Base-by-base conservation (phyloP, 2,113 vertebrate genomes). In the Misgurnus mizolepis region DNA sequence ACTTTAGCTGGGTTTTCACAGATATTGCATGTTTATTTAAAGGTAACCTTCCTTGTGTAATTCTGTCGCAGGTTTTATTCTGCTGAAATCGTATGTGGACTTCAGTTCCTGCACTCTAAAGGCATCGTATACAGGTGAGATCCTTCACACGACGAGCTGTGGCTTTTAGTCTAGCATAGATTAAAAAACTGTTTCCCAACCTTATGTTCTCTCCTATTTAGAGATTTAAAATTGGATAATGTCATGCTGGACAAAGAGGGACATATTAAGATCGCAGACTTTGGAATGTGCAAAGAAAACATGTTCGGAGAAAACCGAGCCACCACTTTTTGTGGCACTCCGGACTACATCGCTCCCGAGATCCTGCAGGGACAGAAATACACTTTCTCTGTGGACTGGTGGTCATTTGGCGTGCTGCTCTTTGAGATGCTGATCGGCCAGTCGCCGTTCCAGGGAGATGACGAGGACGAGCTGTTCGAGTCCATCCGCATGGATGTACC, bases 251-350 rank as follows among this genome's bases (percentile, higher is more conserved):
- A 99, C 85, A 89, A 86, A 56, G 93, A 96, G 0, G 98, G 98
- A 34, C 98, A 99, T 85, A 95, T 98, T 83, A 99, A 99, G 89
- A 99, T 99, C 5, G 96, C 98, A 0, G 98, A 99, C 84, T 99
- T 99, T 6, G 98, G 98, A 18, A 99, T 99, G 98, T 99, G 98
- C 86, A 99, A 99, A 89, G 98, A 99, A 87, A 96, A 97, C 0
- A 90, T 99, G 72, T 82, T 94, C 8, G 95, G 94, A 0, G 97
- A 98, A 3, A 95, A 93, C 83, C 93, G 93, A 6, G 96, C 96
- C 0, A 98, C 96, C 55, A 99, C 98, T 1, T 99, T 99, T 91
- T 99, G 98, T 0, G 98, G 98, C 14, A 99, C 98, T 4, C 98
- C 98, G 0, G 98, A 99, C 90, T 99, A 99, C 80, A 99, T 99